Conservation (phyloP, 2,113 vertebrate species). For the Eolophus roseicapilla region DNA sequence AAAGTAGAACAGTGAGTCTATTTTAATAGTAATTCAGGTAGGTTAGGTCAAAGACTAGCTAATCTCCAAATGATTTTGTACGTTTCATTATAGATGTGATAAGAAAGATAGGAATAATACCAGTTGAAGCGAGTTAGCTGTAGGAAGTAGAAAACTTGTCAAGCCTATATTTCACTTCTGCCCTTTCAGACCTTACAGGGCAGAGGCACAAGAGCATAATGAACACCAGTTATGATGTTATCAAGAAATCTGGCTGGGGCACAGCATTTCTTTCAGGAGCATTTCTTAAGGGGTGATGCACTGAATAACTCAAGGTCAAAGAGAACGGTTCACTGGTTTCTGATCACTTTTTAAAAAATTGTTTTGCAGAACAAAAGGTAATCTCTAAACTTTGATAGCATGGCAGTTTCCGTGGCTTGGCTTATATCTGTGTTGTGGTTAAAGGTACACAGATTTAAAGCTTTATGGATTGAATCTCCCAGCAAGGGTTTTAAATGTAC, state of each 20-base stretch:
- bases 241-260: conserved; percentile 54
- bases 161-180: conserved; percentile 11
- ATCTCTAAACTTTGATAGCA: conserved; percentile 55
- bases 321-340: conserved; percentile 58
- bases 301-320: conserved; percentile 65
- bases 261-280: conserved; percentile 48
- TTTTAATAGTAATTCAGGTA: conserved; percentile 26
- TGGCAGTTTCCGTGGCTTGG: conserved; percentile 26
- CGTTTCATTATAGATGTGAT: conserved; percentile 3
- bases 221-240: conserved; percentile 54
- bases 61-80: conserved; percentile 20
- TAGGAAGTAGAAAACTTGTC: conserved; percentile 43
- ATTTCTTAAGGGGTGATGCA: conserved; percentile 58
- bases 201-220: background rate
- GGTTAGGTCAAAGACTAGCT: conserved; percentile 8
- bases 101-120: background rate
- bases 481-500: background rate
- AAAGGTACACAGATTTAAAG: background rate
- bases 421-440: background rate
- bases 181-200: background rate
- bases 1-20: background rate
- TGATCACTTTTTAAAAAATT: conserved; percentile 67
- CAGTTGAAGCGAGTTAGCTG: conserved; percentile 24
- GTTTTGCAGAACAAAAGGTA: conserved; percentile 58
- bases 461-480: background rate